Evolutionary conservation across 1,140 invertebrate genomes (phyloP).

Genomic region (Caenorhabditis latens): DNA sequence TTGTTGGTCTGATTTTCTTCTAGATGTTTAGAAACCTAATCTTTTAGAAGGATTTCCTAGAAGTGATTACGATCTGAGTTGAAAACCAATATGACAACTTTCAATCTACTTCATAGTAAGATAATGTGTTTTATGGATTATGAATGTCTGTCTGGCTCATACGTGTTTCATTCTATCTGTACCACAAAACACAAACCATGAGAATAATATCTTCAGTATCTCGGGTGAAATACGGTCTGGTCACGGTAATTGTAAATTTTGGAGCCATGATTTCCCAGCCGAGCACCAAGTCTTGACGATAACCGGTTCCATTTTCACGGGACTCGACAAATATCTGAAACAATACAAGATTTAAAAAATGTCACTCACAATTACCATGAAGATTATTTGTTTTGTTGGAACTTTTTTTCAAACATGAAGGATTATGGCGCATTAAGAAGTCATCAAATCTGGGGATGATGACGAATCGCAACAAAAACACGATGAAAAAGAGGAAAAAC

Average conservation of each 20-base stretch:
- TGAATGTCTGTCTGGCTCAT: too few relatives aligned
- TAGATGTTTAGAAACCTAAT: too few relatives aligned
- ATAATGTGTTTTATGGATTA: too few relatives aligned
- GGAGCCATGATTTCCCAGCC: constrained; percentile 17
- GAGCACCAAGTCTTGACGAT: constrained; percentile 19
- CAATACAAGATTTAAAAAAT: background rate
- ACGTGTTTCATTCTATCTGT: too few relatives aligned
- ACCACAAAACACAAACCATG: background rate
- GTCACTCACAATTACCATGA: too few relatives aligned
- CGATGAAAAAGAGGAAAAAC: background rate
- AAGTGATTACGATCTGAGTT: too few relatives aligned
- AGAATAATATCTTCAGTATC: constrained; percentile 9
- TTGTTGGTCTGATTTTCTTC: too few relatives aligned
- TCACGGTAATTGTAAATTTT: constrained; percentile 18
- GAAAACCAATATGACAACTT: too few relatives aligned
- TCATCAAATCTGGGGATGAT: constrained; percentile 28
- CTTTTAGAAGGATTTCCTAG: too few relatives aligned
- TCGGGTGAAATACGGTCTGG: background rate
- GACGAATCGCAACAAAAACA: constrained; percentile 3
- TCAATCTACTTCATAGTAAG: too few relatives aligned
- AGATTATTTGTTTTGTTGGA: too few relatives aligned
- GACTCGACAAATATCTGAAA: constrained; percentile 21
- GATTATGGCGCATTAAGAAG: background rate
- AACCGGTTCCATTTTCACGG: constrained; percentile 28
- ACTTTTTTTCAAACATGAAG: too few relatives aligned